A percentile compares a stretch with the other conserved stretches of the same genome.
Conservation (phyloP, 2,797 vertebrate species). For the Varecia variegata region DNA sequence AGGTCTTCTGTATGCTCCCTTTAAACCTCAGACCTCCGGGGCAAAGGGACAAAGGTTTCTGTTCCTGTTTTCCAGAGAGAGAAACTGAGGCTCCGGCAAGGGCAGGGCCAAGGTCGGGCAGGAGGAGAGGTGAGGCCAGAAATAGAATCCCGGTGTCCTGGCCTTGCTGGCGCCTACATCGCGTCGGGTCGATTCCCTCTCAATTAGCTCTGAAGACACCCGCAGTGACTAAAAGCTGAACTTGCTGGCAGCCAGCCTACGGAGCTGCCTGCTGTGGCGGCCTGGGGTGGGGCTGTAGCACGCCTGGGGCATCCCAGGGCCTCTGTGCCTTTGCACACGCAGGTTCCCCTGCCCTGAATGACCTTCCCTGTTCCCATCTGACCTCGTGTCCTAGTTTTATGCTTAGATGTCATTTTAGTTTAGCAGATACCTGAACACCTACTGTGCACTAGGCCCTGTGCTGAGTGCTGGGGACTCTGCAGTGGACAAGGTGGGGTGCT, state of each 20-base stretch:
- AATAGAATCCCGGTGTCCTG: conserved; percentile 71
- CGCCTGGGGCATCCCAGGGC: not conserved
- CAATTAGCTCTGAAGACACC: conserved; percentile 71
- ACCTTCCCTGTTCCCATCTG: not conserved
- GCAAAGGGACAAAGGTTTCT: not conserved
- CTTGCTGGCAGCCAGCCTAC: conserved; percentile 59
- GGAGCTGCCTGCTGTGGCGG: not conserved
- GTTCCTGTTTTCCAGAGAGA: conserved; percentile 52
- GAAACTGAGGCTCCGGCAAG: conserved; percentile 65
- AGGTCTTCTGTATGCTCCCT: not conserved
- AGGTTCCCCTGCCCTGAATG: not conserved
- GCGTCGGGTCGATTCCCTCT: conserved; percentile 60
- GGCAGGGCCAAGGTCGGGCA: conserved; percentile 28
- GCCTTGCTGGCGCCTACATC: conserved; percentile 53
- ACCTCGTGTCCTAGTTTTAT: not conserved
- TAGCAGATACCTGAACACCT: not conserved
- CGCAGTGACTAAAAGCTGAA: conserved; percentile 62
- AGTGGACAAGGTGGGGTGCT: not conserved
- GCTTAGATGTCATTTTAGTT: not conserved
- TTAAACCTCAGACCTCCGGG: not conserved
- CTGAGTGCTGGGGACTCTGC: not conserved
- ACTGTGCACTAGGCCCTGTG: not conserved
- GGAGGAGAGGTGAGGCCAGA: conserved; percentile 53
- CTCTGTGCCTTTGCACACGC: not conserved
- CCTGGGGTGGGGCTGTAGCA: not conserved